Evolutionary conservation across 2,113 vertebrate genomes (phyloP).

Genomic region (Castor canadensis): DNA sequence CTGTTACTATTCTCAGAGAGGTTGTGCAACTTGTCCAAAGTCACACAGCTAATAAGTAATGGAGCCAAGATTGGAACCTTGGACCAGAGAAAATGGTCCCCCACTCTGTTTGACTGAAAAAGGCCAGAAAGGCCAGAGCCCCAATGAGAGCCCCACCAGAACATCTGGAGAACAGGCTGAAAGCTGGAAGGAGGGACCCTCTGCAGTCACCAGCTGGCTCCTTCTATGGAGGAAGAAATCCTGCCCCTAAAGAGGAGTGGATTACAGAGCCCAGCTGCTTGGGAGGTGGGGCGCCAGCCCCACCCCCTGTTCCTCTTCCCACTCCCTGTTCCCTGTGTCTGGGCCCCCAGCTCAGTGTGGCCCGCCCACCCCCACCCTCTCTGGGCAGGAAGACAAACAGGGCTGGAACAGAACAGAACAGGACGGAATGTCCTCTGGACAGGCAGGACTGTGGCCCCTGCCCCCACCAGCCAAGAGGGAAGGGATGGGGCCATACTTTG

Average conservation of each 20-base stretch:
- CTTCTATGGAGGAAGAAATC: background rate
- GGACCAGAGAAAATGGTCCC: background rate
- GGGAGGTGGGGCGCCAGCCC: background rate
- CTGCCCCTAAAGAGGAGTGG: background rate
- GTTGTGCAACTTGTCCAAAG: background rate
- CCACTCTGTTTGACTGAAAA: background rate
- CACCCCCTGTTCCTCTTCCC: background rate
- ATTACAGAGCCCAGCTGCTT: constrained; percentile 63
- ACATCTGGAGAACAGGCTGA: constrained; percentile 8
- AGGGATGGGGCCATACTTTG: background rate
- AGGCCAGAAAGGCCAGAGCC: background rate
- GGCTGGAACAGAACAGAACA: constrained; percentile 62
- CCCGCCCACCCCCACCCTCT: constrained; percentile 69
- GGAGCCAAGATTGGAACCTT: background rate
- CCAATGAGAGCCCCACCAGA: background rate
- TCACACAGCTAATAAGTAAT: background rate
- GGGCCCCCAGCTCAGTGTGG: constrained; percentile 51
- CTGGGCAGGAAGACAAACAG: constrained; percentile 79
- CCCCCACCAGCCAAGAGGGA: constrained; percentile 30
- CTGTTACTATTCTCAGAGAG: background rate
- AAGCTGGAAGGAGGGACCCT: constrained; percentile 33
- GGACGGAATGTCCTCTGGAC: constrained; percentile 77
- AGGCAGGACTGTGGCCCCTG: constrained; percentile 62
- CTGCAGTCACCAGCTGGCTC: constrained; percentile 51
- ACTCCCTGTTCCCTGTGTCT: constrained; percentile 44